Evolutionary conservation across 2,113 vertebrate genomes (phyloP), one percentile per base, ranked within the genome.

Genomic region (Cavia aperea): DNA sequence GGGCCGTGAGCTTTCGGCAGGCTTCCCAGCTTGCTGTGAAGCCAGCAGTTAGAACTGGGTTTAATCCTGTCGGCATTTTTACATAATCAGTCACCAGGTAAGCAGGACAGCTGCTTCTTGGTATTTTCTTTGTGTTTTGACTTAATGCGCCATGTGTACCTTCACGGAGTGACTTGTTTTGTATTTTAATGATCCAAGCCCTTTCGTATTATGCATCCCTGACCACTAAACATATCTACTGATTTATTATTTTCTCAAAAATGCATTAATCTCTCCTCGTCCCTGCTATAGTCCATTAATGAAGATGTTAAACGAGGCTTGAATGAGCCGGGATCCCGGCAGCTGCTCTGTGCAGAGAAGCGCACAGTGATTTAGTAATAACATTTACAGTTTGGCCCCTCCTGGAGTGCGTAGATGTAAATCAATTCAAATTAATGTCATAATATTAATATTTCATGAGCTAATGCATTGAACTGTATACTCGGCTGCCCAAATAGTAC

Each of bases 391-490:
- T 70, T 81, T 77, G 83, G 10, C 33, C 66, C n/a, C n/a, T 77
- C 14, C 81, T 81, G 66, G 4, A 82, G 19, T 51, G 23, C 63
- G 29, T 49, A 51, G 63, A 70, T 72, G 46, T 93, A 93, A 89
- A 86, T 93, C 54, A 93, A 91, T 93, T 86, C 94, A 89, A 91
- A 90, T 92, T 84, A 92, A 93, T 83, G 70, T 84, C 82, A 87
- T 43, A 89, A 93, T 84, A 63, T 88, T 95, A 96, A 92, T 92
- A 93, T 90, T 95, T 94, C 77, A 93, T 93, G 86, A 95, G 90
- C 77, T 87, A 92, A 84, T 68, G 33, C 86, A 90, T 68, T 90
- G 68, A 92, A 75, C 70, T 84, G 9, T 92, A 31, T 84, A 56
- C 36, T 62, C 70, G 70, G 49, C 39, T 88, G 63, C 36, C 51